These are phyloP conservation scores for Nasonia vitripennis DNA, from an alignment of 1,140 invertebrate species.

Conservation along the genomic window DNA sequence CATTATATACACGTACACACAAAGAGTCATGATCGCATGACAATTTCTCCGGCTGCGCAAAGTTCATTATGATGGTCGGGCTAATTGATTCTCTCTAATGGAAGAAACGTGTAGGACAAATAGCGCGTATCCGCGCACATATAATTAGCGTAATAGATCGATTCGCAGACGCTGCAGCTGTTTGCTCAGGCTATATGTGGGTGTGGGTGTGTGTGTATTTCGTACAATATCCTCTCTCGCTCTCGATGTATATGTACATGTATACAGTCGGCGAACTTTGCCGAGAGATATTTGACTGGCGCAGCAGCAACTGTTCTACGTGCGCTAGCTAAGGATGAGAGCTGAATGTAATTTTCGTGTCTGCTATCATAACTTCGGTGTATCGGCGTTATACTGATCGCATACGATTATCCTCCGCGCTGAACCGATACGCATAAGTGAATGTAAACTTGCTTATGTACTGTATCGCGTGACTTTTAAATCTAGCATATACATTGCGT, in stretches of 20 bases:
- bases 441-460: no score
- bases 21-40: no score
- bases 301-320: not conserved
- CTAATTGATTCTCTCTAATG: slow-evolving; percentile 45
- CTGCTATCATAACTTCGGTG: no score
- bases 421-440: no score
- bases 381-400: not conserved
- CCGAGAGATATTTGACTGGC: not conserved
- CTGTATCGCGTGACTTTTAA: no score
- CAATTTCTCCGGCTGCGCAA: not conserved
- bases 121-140: not conserved
- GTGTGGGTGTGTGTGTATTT: not conserved
- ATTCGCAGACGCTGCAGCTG: not conserved
- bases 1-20: no score
- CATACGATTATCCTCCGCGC: not conserved
- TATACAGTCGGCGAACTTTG: not conserved
- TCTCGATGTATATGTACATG: no score
- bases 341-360: not conserved
- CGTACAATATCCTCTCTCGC: not conserved
- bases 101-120: slow-evolving; percentile 40
- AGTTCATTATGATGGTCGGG: not conserved
- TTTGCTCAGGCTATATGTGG: not conserved
- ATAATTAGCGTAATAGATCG: not conserved
- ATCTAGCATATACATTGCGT: no score
- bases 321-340: not conserved